Conservation (phyloP, 2,888 invertebrate genomes). For the Mechanitis mazaeus region DNA sequence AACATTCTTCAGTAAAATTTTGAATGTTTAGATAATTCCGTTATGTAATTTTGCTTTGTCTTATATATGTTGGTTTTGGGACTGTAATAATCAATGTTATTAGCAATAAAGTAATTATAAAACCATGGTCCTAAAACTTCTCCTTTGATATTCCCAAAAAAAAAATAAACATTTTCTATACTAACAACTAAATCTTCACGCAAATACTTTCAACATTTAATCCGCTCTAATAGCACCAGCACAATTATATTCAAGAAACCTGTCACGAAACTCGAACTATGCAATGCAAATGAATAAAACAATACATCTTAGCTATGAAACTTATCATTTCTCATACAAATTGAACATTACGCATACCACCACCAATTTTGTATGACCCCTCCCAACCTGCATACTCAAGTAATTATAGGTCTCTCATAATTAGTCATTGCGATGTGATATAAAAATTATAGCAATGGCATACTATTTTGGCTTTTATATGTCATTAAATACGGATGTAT, state of each 20-base stretch:
- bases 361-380: slow-evolving; percentile 16
- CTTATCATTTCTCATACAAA: slow-evolving; percentile 35
- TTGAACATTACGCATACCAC: slow-evolving; percentile 20
- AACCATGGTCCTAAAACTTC: too few species aligned
- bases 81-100: too few species aligned
- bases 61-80: too few species aligned
- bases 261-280: slow-evolving; percentile 23
- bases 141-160: too few species aligned
- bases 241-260: slow-evolving; percentile 21
- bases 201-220: slow-evolving; percentile 9
- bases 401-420: slow-evolving; percentile 17
- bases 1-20: too few species aligned
- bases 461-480: slow-evolving; percentile 33
- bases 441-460: slow-evolving; percentile 19
- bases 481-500: slow-evolving; percentile 41
- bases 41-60: too few species aligned
- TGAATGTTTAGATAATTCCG: too few species aligned
- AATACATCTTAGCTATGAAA: slow-evolving; percentile 24
- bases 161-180: too few species aligned
- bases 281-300: slow-evolving; percentile 27
- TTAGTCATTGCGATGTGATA: slow-evolving; percentile 12
- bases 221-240: slow-evolving; percentile 18
- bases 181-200: background rate
- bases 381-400: slow-evolving; percentile 8
- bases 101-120: too few species aligned